Evolutionary conservation across 2,113 vertebrate species (phyloP), one percentile per base, ranked within the genome.

Genomic region (Sterrhoptilus dennistouni): DNA sequence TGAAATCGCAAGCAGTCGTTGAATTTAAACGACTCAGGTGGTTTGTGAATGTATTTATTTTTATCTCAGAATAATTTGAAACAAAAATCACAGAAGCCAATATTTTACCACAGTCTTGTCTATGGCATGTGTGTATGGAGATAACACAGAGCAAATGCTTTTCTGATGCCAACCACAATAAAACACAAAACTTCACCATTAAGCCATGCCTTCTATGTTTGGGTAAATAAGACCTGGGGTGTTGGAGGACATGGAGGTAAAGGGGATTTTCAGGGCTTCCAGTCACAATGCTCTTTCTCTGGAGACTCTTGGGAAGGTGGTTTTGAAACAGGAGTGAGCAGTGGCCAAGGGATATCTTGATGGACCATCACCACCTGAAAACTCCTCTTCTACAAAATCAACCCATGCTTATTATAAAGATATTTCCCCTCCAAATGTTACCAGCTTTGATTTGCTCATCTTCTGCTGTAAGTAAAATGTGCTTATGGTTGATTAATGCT

Each of bases 31-130:
- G 36, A 70, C 74, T 96, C 79, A 95, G 80, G 90, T 97, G 91
- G 90, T 97, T 98, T 88, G 95, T 97, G 95, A 97, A 96, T 97
- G 96, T 97, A 80, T 97, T 97, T 96, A 97, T 97, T 97, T 97
- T 91, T 27, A 80, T 77, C 27, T 35, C 89, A 87, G 80, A 93
- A 85, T 95, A 28, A 83, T 88, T 69, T 90, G 93, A 92, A 97
- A 95, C 83, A 92, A 96, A 89, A 94, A 69, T 77, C 92, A 25
- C 61, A 44, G 93, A 86, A 96, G 60, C 87, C 93, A 89, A 24
- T 95, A 96, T 84, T 92, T 84, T 92, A 87, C 88, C 63, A 25
- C 84, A 76, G 93, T 90, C 94, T 96, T 95, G 95, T 97, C 96
- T 96, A 80, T 65, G 35, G 84, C 35, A 88, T 88, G 77, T 95